Evolutionary conservation across 2,888 invertebrate genomes (phyloP), one percentile per base, ranked within the genome.

Genomic region (Platycheirus rosarum): DNA sequence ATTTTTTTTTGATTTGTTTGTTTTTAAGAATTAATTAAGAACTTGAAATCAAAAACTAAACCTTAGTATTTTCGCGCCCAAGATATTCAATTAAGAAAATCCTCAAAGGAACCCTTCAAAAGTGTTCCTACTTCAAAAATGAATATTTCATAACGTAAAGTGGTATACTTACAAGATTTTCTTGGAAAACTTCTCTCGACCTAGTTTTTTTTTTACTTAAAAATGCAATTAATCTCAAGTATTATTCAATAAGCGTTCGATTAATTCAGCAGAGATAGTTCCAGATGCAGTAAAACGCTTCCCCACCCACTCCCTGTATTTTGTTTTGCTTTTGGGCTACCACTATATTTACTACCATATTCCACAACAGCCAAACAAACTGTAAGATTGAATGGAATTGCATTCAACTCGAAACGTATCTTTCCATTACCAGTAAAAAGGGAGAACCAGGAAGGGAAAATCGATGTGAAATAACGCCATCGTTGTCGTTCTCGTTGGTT

Each of bases 151-250:
- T 32, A 79, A 69, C 7, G 13, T 40, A 16, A 75, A 80, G 57
- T 57, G 49, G 20, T 53, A 11, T 63, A 63, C 20, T 75, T 65
- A 62, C 46, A 35, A 26, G 14, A 40, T 7, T 40, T 49, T 48
- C 18, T 44, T 60, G 4, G 0, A 37, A 37, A 65, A 37, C 11
- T 29, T 63, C 63, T 40, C 55, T 62, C 69, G 79, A 79, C 79
- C 75, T 37, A 70, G 49, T 75, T 75, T 23, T 9, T 55, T 4
- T 26, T 40, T 18, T 18, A n/a, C n/a, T n/a, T n/a, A n/a, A 16
- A 65, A 69, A 74, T 69, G 63, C 79, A 80, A 80, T 80, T 80
- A 70, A 74, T 80, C 48, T 76, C 8, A 71, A 76, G 76, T 23
- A 62, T 32, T 68, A 13, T 62, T 75, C 62, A 69, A 80, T 70